Evolutionary conservation across 2,113 vertebrate genomes (phyloP).

Genomic region (Stercorarius parasiticus): DNA sequence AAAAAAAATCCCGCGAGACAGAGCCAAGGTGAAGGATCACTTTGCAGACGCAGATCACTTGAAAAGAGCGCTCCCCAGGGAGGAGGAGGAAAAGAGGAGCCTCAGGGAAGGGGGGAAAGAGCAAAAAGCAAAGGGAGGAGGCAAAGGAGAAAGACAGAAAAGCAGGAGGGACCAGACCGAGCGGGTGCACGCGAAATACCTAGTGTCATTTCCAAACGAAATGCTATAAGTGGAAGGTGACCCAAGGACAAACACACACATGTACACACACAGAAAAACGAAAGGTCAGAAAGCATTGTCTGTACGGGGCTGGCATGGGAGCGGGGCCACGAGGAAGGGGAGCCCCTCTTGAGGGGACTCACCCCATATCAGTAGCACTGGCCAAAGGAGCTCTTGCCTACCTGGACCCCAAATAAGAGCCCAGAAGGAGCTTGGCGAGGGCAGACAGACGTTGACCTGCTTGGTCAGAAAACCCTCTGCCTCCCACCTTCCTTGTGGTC

Average conservation of each 20-base stretch:
- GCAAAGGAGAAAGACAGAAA: slow-evolving; percentile 21
- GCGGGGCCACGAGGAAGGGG: not conserved
- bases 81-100: slow-evolving; percentile 27
- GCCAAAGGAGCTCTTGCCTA: not conserved
- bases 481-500: not conserved
- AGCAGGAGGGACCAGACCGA: slow-evolving; percentile 53
- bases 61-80: slow-evolving; percentile 2
- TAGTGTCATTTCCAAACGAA: slow-evolving; percentile 88
- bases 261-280: slow-evolving; percentile 73
- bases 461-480: not conserved
- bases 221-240: slow-evolving; percentile 84
- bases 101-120: not conserved
- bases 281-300: slow-evolving; percentile 74
- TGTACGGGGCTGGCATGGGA: not conserved
- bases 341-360: not conserved
- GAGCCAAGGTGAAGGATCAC: slow-evolving; percentile 9
- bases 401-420: not conserved
- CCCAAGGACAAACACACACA: slow-evolving; percentile 76
- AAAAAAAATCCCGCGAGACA: not conserved
- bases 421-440: not conserved
- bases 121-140: slow-evolving; percentile 33
- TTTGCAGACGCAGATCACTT: not conserved
- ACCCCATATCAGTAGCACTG: rapidly evolving
- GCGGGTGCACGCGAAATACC: slow-evolving; percentile 77
- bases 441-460: not conserved